Conservation (phyloP, 2,113 vertebrate genomes). For the Corapipo altera region DNA sequence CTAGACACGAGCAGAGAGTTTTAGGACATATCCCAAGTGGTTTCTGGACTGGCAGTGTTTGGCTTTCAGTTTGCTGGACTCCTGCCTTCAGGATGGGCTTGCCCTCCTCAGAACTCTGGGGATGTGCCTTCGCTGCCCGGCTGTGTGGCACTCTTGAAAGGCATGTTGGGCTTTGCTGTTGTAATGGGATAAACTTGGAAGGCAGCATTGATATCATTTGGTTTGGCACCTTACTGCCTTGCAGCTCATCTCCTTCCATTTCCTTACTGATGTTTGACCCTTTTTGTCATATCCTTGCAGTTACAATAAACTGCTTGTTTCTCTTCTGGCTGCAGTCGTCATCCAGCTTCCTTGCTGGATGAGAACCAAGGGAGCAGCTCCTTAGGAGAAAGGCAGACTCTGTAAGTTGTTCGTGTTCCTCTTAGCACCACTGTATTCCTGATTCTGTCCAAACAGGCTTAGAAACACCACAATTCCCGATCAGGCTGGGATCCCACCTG, state of each 20-base stretch:
- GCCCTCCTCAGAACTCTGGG: fast-evolving
- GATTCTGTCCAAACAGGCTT: not conserved
- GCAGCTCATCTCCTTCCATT: not conserved
- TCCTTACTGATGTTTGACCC: not conserved
- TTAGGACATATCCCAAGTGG: not conserved
- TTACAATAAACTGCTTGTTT: slow-evolving; percentile 18
- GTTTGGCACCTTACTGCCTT: not conserved
- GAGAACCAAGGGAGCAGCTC: not conserved
- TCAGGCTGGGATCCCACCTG: not conserved
- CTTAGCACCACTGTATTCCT: not conserved
- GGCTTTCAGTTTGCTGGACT: not conserved
- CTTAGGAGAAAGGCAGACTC: not conserved
- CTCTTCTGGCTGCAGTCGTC: not conserved
- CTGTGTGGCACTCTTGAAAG: not conserved
- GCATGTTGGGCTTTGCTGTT: not conserved
- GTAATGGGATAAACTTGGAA: not conserved
- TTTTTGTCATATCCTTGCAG: not conserved
- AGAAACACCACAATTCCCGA: not conserved
- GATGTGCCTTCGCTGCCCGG: not conserved
- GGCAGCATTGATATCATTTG: not conserved
- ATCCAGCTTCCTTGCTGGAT: not conserved
- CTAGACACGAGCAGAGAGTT: not conserved
- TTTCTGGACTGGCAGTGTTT: not conserved
- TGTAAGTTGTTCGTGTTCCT: not conserved
- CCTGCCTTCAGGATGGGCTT: not conserved